These are phyloP conservation scores for Phania funesta DNA, from an alignment of 2,888 invertebrate genomes.

Conservation along the genomic window DNA sequence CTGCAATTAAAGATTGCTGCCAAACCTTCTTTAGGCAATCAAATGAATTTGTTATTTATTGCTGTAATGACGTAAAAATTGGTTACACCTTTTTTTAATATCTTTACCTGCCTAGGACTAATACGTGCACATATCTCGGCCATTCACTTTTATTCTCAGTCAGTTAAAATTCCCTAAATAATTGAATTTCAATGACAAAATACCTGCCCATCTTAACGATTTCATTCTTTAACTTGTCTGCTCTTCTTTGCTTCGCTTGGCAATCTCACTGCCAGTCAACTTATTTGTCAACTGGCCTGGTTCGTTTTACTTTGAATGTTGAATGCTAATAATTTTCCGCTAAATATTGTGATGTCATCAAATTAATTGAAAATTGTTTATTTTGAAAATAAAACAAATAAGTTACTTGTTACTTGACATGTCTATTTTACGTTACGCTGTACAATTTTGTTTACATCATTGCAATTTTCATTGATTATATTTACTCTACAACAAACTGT, in stretches of 20 bases:
- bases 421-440: slow-evolving; percentile 38
- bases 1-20: no score
- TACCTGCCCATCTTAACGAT: no score
- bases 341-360: slow-evolving; percentile 53
- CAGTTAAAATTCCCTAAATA: no score
- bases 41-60: no score
- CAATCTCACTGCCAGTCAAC: slow-evolving; percentile 10
- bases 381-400: slow-evolving; percentile 22
- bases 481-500: slow-evolving; percentile 40
- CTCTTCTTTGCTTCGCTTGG: background rate
- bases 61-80: no score
- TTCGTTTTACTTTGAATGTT: background rate
- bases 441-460: slow-evolving; percentile 42
- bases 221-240: background rate
- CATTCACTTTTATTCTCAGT: no score
- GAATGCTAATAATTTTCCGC: background rate
- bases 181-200: no score
- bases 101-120: no score
- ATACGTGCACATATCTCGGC: no score
- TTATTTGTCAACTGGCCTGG: slow-evolving; percentile 13
- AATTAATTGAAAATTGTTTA: slow-evolving; percentile 58
- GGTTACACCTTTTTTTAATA: no score
- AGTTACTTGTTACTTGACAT: background rate
- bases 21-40: no score
- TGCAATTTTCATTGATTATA: slow-evolving; percentile 59